Percentiles rank a stretch among this genome's conserved stretches.
Conservation (phyloP, 2,113 vertebrate genomes). For the Excalfactoria chinensis region DNA sequence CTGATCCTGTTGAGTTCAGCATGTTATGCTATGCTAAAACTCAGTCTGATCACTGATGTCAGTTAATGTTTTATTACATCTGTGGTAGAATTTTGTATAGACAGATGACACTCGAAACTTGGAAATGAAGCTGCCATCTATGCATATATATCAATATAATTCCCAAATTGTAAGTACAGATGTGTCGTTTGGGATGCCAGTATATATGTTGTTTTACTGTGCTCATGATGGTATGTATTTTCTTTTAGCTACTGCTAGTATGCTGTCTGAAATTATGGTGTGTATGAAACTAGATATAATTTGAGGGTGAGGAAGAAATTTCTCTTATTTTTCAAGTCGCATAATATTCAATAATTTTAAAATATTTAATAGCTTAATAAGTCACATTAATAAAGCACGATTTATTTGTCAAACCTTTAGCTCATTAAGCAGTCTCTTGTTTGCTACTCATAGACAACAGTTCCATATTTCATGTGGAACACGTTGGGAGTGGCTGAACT, state of each 20-base stretch:
- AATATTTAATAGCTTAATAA: not conserved
- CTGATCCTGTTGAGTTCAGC: not conserved
- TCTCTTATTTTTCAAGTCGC: not conserved
- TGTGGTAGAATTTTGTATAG: too few relatives aligned
- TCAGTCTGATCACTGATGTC: too few relatives aligned
- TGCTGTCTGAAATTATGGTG: not conserved
- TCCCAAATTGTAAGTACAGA: too few relatives aligned
- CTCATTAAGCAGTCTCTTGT: not conserved
- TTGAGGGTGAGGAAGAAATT: not conserved
- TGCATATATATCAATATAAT: too few relatives aligned
- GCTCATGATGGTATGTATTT: not conserved
- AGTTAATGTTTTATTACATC: too few relatives aligned
- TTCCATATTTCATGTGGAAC: not conserved
- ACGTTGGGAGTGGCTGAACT: rapidly evolving
- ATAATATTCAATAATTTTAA: too few relatives aligned
- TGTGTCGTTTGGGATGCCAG: too few relatives aligned
- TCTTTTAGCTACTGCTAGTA: not conserved
- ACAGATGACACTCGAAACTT: too few relatives aligned
- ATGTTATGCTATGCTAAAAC: not conserved
- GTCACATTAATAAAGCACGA: not conserved
- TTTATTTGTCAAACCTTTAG: not conserved
- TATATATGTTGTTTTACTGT: not conserved
- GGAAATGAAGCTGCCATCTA: too few relatives aligned
- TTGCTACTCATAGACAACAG: not conserved
- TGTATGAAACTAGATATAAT: not conserved